These are phyloP conservation scores for Phylloscopus whistleri DNA, from an alignment of 2,113 vertebrate genomes.

Conservation along the genomic window DNA sequence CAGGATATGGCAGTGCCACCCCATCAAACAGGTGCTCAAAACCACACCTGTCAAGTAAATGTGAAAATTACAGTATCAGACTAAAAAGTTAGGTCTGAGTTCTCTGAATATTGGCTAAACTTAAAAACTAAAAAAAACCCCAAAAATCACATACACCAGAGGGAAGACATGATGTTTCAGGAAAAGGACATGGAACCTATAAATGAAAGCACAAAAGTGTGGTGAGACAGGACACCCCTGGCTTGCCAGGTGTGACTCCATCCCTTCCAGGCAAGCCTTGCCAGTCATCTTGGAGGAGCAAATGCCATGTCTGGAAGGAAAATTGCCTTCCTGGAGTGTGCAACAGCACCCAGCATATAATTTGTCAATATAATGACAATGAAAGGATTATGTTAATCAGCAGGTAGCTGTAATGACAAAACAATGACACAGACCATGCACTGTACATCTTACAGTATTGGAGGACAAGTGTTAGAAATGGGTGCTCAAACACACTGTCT, in stretches of 20 bases:
- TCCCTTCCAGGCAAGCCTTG: neutral
- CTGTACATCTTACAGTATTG: neutral
- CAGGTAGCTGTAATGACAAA: neutral
- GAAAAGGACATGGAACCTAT: neutral
- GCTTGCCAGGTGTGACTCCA: neutral
- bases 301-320: neutral
- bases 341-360: neutral
- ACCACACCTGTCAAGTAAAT: neutral
- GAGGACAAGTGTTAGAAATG: neutral
- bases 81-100: neutral
- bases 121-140: neutral
- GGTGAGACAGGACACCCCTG: neutral
- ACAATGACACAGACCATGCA: neutral
- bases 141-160: neutral
- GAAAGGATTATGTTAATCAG: neutral
- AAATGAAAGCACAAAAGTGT: neutral
- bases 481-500: neutral
- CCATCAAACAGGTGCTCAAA: neutral
- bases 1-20: neutral
- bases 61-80: neutral
- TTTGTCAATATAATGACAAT: neutral
- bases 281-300: neutral
- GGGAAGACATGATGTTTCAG: neutral
- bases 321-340: neutral
- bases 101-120: neutral